Evolutionary conservation across 2,888 invertebrate genomes (phyloP).

Genomic region (Neocrepidodera transversa): DNA sequence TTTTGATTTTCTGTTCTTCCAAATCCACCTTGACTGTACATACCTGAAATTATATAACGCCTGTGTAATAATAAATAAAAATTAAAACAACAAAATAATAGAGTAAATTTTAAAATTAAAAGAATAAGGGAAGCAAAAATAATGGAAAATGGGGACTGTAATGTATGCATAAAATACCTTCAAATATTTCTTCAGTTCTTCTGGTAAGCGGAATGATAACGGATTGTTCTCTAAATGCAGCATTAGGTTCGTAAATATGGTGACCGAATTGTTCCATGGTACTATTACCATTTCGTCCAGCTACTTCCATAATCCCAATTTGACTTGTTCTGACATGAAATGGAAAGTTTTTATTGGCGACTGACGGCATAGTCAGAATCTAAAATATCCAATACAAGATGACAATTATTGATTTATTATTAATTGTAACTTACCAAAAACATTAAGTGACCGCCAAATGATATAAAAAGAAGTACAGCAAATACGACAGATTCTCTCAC

Average conservation of each 20-base stretch:
- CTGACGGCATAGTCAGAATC: constrained; percentile 83
- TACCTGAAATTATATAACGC: constrained; percentile 33
- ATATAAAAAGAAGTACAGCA: constrained; percentile 68
- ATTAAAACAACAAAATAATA: too few species aligned
- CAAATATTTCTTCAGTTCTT: constrained; percentile 69
- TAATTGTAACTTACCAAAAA: constrained; percentile 71
- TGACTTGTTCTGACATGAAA: constrained; percentile 90
- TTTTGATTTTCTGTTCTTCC: constrained; percentile 17
- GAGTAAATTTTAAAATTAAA: too few species aligned
- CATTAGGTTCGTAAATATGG: constrained; percentile 69
- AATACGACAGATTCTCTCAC: constrained; percentile 77
- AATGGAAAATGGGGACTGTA: too few species aligned
- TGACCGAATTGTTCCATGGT: constrained; percentile 69
- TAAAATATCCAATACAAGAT: too few species aligned
- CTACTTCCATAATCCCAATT: constrained; percentile 73
- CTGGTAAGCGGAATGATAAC: constrained; percentile 71
- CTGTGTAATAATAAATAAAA: constrained; percentile 5
- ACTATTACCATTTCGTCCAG: constrained; percentile 60
- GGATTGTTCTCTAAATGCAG: constrained; percentile 62
- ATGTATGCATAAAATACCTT: too few species aligned
- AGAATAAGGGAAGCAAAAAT: too few species aligned
- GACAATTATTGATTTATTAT: too few species aligned
- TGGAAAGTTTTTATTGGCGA: constrained; percentile 88
- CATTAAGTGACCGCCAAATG: constrained; percentile 69
- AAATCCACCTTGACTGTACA: constrained; percentile 50